These are phyloP conservation scores for Romanogobio albipinnatus DNA, from an alignment of 2,113 vertebrate genomes.

Conservation along the genomic window DNA sequence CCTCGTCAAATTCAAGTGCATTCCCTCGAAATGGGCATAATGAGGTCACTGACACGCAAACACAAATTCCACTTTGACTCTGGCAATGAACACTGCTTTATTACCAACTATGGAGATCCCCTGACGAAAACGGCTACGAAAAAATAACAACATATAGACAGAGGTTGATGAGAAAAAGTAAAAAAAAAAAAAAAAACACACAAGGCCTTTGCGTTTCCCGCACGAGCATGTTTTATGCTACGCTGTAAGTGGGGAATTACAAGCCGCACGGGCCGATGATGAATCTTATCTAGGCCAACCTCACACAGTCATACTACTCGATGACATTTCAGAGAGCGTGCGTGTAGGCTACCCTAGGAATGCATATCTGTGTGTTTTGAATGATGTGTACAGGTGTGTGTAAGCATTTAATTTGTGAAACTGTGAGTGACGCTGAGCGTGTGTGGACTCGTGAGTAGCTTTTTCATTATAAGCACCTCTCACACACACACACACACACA, in stretches of 20 bases:
- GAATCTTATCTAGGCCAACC: constrained; percentile 64
- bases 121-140: background rate
- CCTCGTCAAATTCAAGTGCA: background rate
- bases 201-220: constrained; percentile 9
- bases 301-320: constrained; percentile 52
- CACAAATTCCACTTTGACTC: constrained; percentile 18
- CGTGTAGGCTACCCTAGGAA: background rate
- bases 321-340: constrained; percentile 64
- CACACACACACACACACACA: constrained; percentile 39
- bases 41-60: constrained; percentile 43
- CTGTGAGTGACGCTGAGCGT: too few relatives aligned
- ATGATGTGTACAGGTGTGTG: background rate
- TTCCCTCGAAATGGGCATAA: constrained; percentile 5
- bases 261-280: constrained; percentile 49
- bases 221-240: constrained; percentile 26
- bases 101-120: constrained; percentile 34
- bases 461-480: constrained; percentile 50
- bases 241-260: constrained; percentile 11
- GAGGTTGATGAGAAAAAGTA: background rate
- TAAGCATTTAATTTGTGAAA: background rate
- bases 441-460: background rate
- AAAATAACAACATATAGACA: background rate
- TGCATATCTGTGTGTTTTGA: background rate
- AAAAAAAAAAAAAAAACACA: constrained; percentile 12
- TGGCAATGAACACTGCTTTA: background rate